A percentile compares a stretch with the other conserved stretches of the same genome.
phyloP scores from a whole-genome alignment of 2,888 invertebrate species.

The Pterostichus niger region DNA sequence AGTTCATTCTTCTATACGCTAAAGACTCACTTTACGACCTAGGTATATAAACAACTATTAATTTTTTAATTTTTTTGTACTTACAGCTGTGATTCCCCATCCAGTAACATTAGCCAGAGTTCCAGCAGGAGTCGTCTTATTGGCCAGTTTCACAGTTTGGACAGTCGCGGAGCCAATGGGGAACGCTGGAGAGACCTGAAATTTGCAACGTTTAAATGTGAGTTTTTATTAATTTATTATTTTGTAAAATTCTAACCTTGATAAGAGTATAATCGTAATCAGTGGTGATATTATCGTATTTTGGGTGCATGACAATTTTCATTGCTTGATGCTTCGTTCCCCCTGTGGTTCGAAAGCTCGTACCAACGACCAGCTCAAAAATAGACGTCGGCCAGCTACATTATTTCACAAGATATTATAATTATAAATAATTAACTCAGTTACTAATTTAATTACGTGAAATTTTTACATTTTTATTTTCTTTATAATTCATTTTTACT shows the following conservation, averaged over 20 bases:
- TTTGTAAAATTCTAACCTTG: neutral
- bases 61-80: neutral
- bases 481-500: too few relatives aligned
- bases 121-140: neutral
- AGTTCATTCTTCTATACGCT: too few relatives aligned
- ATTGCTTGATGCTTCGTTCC: constrained; percentile 45
- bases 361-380: constrained; percentile 23
- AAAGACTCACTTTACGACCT: too few relatives aligned
- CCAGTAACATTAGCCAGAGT: constrained; percentile 2
- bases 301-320: constrained; percentile 21
- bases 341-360: constrained; percentile 1
- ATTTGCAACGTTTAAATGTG: neutral
- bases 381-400: neutral
- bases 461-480: too few relatives aligned
- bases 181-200: constrained; percentile 1
- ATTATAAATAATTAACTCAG: too few relatives aligned
- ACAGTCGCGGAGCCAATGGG: neutral
- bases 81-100: constrained; percentile 9
- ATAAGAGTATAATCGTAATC: constrained; percentile 43
- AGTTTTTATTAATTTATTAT: too few relatives aligned
- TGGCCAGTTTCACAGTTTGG: neutral
- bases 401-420: neutral
- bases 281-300: constrained; percentile 1
- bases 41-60: neutral
- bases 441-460: too few relatives aligned